Conservation (phyloP, 2,888 invertebrate genomes). For the Metacarcinus magister region DNA sequence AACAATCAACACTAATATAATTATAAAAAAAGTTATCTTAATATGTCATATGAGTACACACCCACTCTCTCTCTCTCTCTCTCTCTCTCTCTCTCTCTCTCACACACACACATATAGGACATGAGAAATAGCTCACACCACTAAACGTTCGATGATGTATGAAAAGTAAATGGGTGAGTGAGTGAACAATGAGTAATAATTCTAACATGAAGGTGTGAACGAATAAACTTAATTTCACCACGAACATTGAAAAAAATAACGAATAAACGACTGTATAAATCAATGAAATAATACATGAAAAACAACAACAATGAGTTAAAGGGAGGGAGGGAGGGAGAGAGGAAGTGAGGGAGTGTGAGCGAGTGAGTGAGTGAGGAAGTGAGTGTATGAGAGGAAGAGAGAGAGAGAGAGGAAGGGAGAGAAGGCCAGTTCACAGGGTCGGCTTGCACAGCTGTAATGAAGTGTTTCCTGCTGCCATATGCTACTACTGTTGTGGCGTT, state of each 20-base stretch:
- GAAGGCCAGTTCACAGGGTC: background rate
- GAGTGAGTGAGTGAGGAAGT: background rate
- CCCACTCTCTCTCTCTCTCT: background rate
- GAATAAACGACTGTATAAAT: background rate
- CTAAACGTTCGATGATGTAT: too few relatives aligned
- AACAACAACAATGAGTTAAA: background rate
- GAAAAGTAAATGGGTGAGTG: too few relatives aligned
- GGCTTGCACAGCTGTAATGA: constrained; percentile 26
- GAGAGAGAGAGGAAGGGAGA: background rate
- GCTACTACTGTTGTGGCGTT: background rate
- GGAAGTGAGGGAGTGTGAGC: background rate
- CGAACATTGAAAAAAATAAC: background rate
- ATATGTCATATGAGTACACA: too few relatives aligned
- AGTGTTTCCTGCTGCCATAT: background rate
- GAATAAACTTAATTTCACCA: background rate
- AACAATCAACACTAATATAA: background rate
- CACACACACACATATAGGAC: background rate
- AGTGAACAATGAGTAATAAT: too few relatives aligned
- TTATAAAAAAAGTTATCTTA: background rate
- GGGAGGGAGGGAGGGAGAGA: background rate
- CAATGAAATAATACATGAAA: background rate
- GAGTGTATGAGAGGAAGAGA: background rate
- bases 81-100: constrained; percentile 22
- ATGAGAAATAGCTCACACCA: too few relatives aligned
- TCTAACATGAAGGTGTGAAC: too few relatives aligned